These are phyloP conservation scores for Limnephilus lunatus DNA, from an alignment of 2,888 invertebrate species.

Conservation along the genomic window DNA sequence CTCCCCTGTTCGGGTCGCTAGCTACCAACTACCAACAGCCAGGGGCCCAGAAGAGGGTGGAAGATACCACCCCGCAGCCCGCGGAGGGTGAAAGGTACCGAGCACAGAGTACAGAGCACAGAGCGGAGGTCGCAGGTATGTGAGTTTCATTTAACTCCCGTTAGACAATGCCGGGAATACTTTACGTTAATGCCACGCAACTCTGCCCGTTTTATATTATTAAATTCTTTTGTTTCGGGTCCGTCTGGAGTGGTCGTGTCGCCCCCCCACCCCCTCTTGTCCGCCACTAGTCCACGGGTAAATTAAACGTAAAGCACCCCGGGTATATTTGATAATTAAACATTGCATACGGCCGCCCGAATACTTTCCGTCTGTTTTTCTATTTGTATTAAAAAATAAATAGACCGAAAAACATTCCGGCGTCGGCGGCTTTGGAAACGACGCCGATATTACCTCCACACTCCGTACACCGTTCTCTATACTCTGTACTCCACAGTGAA, in stretches of 20 bases:
- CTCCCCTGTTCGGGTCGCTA: slow-evolving; percentile 21
- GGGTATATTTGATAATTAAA: slow-evolving; percentile 65
- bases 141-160: slow-evolving; percentile 53
- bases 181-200: slow-evolving; percentile 63
- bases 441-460: slow-evolving; percentile 52
- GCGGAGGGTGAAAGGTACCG: background rate
- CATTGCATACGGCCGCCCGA: slow-evolving; percentile 56
- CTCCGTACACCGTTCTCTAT: background rate
- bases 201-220: slow-evolving; percentile 65
- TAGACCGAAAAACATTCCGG: slow-evolving; percentile 63
- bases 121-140: slow-evolving; percentile 39
- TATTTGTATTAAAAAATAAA: slow-evolving; percentile 66
- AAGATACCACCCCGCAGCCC: background rate
- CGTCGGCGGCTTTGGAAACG: slow-evolving; percentile 50
- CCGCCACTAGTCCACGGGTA: slow-evolving; percentile 55
- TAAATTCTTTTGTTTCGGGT: slow-evolving; percentile 66
- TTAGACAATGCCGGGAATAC: slow-evolving; percentile 61
- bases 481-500: background rate
- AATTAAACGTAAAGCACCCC: slow-evolving; percentile 63
- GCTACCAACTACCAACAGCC: background rate
- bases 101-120: background rate
- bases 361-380: slow-evolving; percentile 58
- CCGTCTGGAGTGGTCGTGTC: slow-evolving; percentile 62
- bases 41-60: background rate
- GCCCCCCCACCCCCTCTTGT: background rate